These are phyloP conservation scores for Liopterus haemorrhoidalis DNA, from an alignment of 2,888 invertebrate species.

Conservation along the genomic window DNA sequence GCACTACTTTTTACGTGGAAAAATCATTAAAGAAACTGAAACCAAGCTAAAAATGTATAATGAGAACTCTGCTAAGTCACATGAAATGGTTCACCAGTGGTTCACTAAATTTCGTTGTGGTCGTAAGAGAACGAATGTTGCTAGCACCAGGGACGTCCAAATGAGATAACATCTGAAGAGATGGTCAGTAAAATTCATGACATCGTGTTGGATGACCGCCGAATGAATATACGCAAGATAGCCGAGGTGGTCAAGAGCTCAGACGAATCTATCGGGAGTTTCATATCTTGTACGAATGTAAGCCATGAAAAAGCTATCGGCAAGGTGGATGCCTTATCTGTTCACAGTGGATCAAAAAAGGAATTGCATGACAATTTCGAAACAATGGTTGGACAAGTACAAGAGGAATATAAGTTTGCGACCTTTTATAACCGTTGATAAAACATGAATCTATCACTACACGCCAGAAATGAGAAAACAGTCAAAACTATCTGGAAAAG, in stretches of 20 bases:
- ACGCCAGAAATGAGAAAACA: conserved; percentile 2
- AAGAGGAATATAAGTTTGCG: too few relatives aligned
- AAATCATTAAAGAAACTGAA: too few relatives aligned
- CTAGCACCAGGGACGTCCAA: conserved; percentile 20
- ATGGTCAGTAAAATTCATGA: conserved; percentile 25
- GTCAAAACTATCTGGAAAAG: conserved; percentile 4
- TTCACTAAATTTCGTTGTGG: conserved; percentile 26
- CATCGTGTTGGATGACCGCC: conserved; percentile 25
- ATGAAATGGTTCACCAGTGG: conserved; percentile 11
- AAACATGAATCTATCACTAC: conserved; percentile 1
- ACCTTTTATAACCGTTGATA: not conserved
- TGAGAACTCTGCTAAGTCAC: conserved; percentile 16
- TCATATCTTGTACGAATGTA: conserved; percentile 26
- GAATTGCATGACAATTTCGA: not conserved
- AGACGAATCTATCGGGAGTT: conserved; percentile 24
- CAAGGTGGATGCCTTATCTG: not conserved
- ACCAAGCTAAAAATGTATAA: too few relatives aligned
- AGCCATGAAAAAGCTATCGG: not conserved
- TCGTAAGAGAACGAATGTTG: conserved; percentile 22
- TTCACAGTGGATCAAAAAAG: conserved; percentile 4
- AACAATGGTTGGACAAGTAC: not conserved
- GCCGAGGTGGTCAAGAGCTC: conserved; percentile 25
- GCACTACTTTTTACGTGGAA: too few relatives aligned
- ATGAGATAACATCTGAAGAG: conserved; percentile 28
- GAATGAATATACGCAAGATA: conserved; percentile 28